Conservation (phyloP, 2,888 invertebrate genomes). For the Hydrotaea diabolus region DNA sequence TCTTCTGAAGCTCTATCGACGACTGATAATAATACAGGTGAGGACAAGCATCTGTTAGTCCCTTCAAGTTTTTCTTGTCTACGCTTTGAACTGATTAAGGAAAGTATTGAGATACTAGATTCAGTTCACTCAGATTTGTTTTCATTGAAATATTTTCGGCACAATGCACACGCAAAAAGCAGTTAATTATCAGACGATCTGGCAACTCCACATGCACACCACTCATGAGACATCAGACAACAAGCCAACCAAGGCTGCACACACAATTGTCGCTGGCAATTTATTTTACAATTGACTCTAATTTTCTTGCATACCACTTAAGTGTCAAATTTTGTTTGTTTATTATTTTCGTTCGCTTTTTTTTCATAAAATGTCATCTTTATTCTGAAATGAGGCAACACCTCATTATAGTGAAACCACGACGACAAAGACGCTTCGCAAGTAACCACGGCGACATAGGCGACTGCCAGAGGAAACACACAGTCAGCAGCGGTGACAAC, state of each 20-base stretch:
- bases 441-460: neutral
- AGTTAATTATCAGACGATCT: neutral
- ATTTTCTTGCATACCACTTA: slow-evolving; percentile 51
- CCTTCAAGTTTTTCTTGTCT: too few relatives aligned
- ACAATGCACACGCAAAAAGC: too few relatives aligned
- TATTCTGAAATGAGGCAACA: slow-evolving; percentile 54
- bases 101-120: too few relatives aligned
- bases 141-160: too few relatives aligned
- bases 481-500: neutral
- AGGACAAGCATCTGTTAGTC: too few relatives aligned
- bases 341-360: slow-evolving; percentile 10
- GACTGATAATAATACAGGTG: too few relatives aligned
- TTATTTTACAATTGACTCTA: slow-evolving; percentile 55
- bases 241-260: too few relatives aligned
- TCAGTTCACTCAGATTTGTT: too few relatives aligned
- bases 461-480: neutral
- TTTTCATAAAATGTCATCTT: slow-evolving; percentile 45
- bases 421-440: neutral
- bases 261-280: neutral
- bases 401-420: slow-evolving; percentile 52
- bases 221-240: neutral
- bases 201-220: neutral
- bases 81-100: too few relatives aligned
- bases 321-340: slow-evolving; percentile 58
- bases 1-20: too few relatives aligned